Evolutionary conservation across 2,113 vertebrate genomes (phyloP).

Genomic region (Thunnus maccoyii): DNA sequence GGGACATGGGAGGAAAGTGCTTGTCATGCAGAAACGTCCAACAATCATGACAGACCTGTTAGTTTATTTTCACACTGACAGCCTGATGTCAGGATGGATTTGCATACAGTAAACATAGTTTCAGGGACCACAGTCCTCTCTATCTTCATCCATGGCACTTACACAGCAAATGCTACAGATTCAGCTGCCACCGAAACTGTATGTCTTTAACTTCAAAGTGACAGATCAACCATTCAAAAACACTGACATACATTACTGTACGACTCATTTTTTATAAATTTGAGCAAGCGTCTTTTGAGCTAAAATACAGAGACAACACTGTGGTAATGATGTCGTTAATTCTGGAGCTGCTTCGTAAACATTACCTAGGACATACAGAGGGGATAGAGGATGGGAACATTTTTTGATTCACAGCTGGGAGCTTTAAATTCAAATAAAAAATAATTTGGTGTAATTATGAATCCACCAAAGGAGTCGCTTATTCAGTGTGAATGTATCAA

Average conservation of each 20-base stretch:
- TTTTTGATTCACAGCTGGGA: background rate
- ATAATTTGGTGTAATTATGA: background rate
- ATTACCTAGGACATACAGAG: background rate
- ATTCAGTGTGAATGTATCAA: conserved; percentile 5
- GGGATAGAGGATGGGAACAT: background rate
- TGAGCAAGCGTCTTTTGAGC: background rate
- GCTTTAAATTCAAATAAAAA: background rate
- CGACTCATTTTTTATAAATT: background rate
- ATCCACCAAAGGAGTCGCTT: background rate
- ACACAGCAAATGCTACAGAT: background rate
- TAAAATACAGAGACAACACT: background rate
- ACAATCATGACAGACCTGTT: conserved; percentile 58
- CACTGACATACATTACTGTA: background rate
- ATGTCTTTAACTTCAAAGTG: background rate
- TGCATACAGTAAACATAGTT: conserved; percentile 6
- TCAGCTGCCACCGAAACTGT: background rate
- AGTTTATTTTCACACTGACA: conserved; percentile 60
- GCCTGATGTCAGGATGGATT: conserved; percentile 38
- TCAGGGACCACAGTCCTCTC: conserved; percentile 4
- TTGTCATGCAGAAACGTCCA: conserved; percentile 58
- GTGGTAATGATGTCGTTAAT: background rate
- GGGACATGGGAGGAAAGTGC: conserved; percentile 53
- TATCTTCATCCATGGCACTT: background rate
- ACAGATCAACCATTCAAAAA: background rate
- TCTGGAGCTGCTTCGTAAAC: background rate